Evolutionary conservation across 2,113 vertebrate genomes (phyloP).

Genomic region (Pyxicephalus adspersus): DNA sequence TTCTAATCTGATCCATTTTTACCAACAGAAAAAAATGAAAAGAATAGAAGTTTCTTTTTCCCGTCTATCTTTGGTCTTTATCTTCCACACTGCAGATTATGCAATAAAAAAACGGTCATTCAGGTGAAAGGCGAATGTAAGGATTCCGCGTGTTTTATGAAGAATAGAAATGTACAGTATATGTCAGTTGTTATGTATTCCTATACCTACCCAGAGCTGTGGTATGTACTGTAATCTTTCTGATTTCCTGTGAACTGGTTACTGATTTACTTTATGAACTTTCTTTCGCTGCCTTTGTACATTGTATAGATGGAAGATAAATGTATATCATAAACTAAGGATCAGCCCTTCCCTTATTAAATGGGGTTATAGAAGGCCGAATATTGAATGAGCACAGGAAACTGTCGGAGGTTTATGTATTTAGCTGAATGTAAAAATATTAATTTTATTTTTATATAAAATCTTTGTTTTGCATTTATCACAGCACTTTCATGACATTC

Average conservation of each 20-base stretch:
- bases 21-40: background rate
- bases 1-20: too few species aligned
- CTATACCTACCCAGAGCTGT: background rate
- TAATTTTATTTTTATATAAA: too few species aligned
- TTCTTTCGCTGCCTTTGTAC: background rate
- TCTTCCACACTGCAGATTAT: background rate
- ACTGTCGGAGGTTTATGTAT: too few species aligned
- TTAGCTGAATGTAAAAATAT: too few species aligned
- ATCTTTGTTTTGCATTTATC: too few species aligned
- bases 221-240: background rate
- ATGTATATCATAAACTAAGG: too few species aligned
- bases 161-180: background rate
- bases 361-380: too few species aligned
- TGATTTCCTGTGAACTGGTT: background rate
- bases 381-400: too few species aligned
- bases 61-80: background rate
- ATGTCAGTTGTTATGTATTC: background rate
- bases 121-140: background rate
- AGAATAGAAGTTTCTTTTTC: background rate
- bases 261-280: background rate
- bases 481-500: too few species aligned
- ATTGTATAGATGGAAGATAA: too few species aligned
- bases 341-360: too few species aligned
- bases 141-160: background rate
- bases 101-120: background rate